Conservation (phyloP, 2,797 vertebrate genomes). For the Gobionotothen gibberifrons region DNA sequence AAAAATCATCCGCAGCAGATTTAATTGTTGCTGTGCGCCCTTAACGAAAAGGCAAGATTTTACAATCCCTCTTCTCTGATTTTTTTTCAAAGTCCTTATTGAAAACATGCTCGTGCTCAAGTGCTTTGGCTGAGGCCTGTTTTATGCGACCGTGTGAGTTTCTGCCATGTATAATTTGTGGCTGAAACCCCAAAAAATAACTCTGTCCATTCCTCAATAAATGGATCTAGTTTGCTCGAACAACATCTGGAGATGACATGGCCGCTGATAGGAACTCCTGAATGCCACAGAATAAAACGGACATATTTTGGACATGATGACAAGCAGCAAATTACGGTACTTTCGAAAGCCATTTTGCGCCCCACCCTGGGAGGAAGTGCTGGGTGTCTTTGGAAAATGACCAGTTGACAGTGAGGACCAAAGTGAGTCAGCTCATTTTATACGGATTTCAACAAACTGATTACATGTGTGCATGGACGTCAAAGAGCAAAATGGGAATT, state of each 20-base stretch:
- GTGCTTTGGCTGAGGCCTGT: constrained; percentile 31
- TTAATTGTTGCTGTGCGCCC: constrained; percentile 61
- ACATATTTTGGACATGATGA: constrained; percentile 66
- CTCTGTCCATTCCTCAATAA: constrained; percentile 31
- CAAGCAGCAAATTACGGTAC: constrained; percentile 27
- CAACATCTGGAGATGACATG: constrained; percentile 62
- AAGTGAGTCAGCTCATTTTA: constrained; percentile 26
- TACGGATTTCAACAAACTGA: constrained; percentile 23
- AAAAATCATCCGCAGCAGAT: constrained; percentile 57
- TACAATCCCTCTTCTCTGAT: constrained; percentile 35
- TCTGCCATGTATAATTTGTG: background rate
- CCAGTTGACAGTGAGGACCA: constrained; percentile 23
- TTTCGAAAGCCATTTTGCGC: constrained; percentile 33
- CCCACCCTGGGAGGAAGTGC: constrained; percentile 46
- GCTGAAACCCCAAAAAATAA: constrained; percentile 16
- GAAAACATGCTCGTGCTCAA: constrained; percentile 48
- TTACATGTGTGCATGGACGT: constrained; percentile 28
- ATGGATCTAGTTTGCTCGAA: constrained; percentile 35
- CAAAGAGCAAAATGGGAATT: constrained; percentile 1
- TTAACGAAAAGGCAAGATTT: constrained; percentile 45
- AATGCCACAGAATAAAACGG: constrained; percentile 46
- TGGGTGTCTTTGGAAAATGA: constrained; percentile 33
- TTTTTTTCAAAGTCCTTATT: constrained; percentile 48
- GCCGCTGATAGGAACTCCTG: constrained; percentile 50
- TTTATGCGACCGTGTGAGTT: background rate